Evolutionary conservation across 2,797 vertebrate species (phyloP).

Genomic region (Scyliorhinus canicula): DNA sequence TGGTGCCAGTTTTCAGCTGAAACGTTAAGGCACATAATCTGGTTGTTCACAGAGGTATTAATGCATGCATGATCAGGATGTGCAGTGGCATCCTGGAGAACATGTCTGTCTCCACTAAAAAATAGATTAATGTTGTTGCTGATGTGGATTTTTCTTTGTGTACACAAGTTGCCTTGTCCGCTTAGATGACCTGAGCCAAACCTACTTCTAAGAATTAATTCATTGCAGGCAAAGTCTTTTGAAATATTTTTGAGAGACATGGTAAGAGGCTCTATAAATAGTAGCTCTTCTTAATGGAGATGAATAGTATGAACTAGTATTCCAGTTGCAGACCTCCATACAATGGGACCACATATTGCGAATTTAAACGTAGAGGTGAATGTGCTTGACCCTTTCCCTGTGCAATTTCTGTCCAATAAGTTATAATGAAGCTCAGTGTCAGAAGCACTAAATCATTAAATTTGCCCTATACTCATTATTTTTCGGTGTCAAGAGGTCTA

Average conservation of each 20-base stretch:
- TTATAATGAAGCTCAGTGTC: neutral
- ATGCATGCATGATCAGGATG: neutral
- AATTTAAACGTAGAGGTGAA: neutral
- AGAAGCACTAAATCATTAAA: constrained; percentile 21
- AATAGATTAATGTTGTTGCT: neutral
- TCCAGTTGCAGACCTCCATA: neutral
- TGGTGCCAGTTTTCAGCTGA: neutral
- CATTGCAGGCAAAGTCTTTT: neutral
- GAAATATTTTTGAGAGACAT: neutral
- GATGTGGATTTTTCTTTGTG: neutral
- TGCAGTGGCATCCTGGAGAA: neutral
- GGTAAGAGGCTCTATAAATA: neutral
- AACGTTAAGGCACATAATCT: neutral
- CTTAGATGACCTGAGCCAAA: neutral
- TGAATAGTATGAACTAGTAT: neutral
- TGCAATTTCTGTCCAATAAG: neutral
- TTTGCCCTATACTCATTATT: neutral
- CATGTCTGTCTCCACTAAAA: neutral
- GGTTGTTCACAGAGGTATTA: neutral
- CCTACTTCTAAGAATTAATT: neutral
- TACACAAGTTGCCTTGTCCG: neutral
- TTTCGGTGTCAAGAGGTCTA: neutral
- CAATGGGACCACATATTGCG: neutral
- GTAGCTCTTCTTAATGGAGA: neutral
- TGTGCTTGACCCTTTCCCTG: neutral